phyloP scores from a whole-genome alignment of 2,113 vertebrate species.

The Charina bottae region DNA sequence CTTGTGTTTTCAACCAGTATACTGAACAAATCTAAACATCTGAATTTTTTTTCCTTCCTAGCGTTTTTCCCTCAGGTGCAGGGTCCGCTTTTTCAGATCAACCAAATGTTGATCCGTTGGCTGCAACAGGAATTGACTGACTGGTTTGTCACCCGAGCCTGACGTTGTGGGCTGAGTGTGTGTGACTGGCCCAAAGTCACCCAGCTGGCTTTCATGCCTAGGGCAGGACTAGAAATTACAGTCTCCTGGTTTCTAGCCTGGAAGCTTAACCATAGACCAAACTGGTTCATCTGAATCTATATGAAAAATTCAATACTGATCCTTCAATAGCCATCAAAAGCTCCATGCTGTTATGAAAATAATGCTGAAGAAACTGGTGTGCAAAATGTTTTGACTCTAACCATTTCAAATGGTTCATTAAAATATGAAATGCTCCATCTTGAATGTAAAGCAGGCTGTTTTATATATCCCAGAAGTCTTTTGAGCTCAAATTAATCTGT shows the following conservation, averaged over 20 bases:
- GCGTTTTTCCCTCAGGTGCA: too few relatives aligned
- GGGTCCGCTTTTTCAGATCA: too few relatives aligned
- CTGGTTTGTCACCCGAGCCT: too few relatives aligned
- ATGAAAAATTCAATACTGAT: not conserved
- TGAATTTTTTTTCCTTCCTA: too few relatives aligned
- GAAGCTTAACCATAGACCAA: too few relatives aligned
- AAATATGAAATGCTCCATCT: not conserved
- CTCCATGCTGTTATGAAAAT: not conserved
- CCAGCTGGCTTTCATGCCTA: too few relatives aligned
- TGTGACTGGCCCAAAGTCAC: too few relatives aligned
- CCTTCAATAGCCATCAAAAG: not conserved
- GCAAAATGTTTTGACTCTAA: not conserved
- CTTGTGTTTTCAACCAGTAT: not conserved
- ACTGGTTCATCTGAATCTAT: not conserved
- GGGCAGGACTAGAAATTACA: too few relatives aligned
- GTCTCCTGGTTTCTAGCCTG: too few relatives aligned
- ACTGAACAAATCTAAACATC: not conserved
- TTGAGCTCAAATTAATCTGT: not conserved
- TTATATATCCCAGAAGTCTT: not conserved
- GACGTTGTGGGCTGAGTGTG: too few relatives aligned
- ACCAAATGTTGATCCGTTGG: too few relatives aligned
- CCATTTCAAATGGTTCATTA: not conserved
- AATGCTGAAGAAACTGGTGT: not conserved
- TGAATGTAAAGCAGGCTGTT: not conserved
- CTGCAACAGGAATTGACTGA: too few relatives aligned